Conservation (phyloP, 2,797 vertebrate species). For the Myiothlypis chrysogaster region DNA sequence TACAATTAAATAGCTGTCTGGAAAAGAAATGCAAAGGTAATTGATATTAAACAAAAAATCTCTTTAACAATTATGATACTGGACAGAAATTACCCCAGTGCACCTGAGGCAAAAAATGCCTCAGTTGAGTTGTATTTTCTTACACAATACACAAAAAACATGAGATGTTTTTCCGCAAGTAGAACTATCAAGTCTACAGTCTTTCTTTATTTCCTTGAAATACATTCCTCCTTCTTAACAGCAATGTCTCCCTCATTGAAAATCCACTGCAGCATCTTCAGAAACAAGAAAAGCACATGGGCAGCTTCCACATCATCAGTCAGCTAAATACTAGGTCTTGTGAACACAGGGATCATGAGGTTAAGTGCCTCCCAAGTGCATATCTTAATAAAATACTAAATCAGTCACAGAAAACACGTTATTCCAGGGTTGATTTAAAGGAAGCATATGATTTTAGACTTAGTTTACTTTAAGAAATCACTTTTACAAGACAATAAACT, state of each 20-base stretch:
- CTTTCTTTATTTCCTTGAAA: neutral
- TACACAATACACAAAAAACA: neutral
- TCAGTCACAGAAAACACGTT: neutral
- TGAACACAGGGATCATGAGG: neutral
- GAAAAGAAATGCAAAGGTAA: neutral
- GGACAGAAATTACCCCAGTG: neutral
- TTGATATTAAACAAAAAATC: neutral
- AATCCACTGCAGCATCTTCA: neutral
- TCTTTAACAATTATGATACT: neutral
- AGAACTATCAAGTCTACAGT: neutral
- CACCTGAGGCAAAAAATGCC: neutral
- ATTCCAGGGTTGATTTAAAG: neutral
- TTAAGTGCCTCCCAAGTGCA: accelerated
- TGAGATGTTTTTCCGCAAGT: accelerated
- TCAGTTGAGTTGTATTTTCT: neutral
- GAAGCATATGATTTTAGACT: neutral
- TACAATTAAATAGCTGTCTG: neutral
- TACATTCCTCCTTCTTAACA: neutral
- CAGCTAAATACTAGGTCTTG: neutral
- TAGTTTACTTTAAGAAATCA: neutral
- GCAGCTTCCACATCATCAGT: neutral
- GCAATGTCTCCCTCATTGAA: neutral
- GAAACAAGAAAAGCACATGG: neutral
- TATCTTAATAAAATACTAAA: neutral
- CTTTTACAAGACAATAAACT: neutral